Conservation (phyloP, 2,113 vertebrate genomes). For the Bagarius yarrelli region DNA sequence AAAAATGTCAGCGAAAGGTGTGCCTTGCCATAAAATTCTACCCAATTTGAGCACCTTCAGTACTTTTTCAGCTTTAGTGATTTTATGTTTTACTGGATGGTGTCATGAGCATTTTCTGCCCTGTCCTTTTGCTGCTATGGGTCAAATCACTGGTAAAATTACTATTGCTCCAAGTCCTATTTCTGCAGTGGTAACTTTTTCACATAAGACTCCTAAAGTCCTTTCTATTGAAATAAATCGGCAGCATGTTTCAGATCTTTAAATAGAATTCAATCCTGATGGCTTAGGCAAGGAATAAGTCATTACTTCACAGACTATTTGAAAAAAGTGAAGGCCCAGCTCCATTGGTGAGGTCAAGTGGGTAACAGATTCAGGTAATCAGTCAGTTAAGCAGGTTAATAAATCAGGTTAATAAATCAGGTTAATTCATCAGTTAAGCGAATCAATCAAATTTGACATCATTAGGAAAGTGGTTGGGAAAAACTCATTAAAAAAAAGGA, state of each 20-base stretch:
- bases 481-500: too few relatives aligned
- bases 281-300: conserved; percentile 21
- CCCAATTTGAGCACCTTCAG: conserved; percentile 1
- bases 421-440: too few relatives aligned
- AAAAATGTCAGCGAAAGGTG: conserved; percentile 9
- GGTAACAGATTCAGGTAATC: too few relatives aligned
- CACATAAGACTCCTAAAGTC: neutral
- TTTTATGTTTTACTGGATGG: neutral
- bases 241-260: neutral
- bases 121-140: conserved; percentile 2
- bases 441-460: too few relatives aligned
- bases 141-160: conserved; percentile 17
- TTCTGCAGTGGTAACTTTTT: neutral
- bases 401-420: too few relatives aligned
- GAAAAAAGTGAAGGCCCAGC: too few relatives aligned
- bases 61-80: conserved; percentile 13
- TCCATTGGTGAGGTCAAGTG: too few relatives aligned
- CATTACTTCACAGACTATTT: neutral
- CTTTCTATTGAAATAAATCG: conserved; percentile 16
- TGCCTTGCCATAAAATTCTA: neutral
- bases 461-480: too few relatives aligned
- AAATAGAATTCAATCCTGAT: neutral
- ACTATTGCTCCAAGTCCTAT: neutral
- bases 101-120: neutral
- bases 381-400: too few relatives aligned